Conservation (phyloP, 2,888 invertebrate species). For the Drosophila anomelani region DNA sequence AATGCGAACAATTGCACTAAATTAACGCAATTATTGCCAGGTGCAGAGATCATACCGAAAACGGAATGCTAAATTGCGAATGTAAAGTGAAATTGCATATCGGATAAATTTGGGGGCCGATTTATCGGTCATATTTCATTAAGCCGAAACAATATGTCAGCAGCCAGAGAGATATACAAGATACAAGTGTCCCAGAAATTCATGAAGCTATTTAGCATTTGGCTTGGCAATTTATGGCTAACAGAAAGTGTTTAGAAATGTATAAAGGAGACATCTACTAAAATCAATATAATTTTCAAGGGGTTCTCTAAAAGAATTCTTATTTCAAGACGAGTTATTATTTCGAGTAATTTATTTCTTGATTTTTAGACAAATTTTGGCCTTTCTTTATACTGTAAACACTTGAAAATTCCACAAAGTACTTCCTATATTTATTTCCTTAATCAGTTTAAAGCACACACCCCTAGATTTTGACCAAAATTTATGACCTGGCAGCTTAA, state of each 20-base stretch:
- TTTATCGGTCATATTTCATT: slow-evolving; percentile 23
- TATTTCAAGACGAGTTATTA: neutral
- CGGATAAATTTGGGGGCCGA: slow-evolving; percentile 15
- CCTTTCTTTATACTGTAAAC: neutral
- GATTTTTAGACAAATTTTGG: neutral
- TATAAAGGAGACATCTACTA: neutral
- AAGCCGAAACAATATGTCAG: neutral
- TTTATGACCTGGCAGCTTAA: neutral
- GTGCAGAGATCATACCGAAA: slow-evolving; percentile 17
- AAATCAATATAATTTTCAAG: no score
- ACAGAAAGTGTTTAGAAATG: neutral
- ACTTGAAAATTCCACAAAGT: neutral
- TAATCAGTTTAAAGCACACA: neutral
- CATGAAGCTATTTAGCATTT: neutral
- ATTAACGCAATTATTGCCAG: slow-evolving; percentile 30
- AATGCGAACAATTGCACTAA: slow-evolving; percentile 29
- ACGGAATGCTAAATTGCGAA: slow-evolving; percentile 23
- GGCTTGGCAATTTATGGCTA: neutral
- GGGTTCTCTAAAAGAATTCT: neutral
- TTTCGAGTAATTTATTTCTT: no score
- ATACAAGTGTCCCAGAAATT: neutral
- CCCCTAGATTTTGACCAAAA: neutral
- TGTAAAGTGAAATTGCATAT: neutral
- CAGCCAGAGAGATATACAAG: slow-evolving; percentile 1
- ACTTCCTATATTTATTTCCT: neutral